A percentile compares a stretch with the other conserved stretches of the same genome.
Conservation (phyloP, 2,888 invertebrate species). For the Prosopocoilus inquinatus region DNA sequence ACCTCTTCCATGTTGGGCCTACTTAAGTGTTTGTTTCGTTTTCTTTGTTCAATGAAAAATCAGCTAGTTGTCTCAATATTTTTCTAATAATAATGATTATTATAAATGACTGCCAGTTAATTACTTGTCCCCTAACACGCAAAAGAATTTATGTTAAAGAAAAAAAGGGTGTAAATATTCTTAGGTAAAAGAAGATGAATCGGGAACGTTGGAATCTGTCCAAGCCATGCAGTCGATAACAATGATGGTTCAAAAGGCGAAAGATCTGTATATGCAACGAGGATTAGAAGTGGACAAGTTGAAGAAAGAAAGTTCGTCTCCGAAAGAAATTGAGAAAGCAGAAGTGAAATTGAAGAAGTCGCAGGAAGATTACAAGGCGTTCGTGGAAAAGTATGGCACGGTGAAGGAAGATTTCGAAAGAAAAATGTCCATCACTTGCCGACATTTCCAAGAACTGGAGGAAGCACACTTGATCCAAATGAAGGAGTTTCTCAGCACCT, state of each 20-base stretch:
- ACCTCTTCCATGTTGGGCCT: too few species aligned
- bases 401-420: slow-evolving; percentile 93
- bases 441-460: slow-evolving; percentile 94
- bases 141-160: not conserved
- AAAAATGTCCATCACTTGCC: slow-evolving; percentile 91
- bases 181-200: slow-evolving; percentile 90
- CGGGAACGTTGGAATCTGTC: slow-evolving; percentile 86
- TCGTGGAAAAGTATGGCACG: slow-evolving; percentile 89
- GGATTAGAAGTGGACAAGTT: slow-evolving; percentile 86
- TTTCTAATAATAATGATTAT: too few species aligned
- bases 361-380: slow-evolving; percentile 89
- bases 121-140: too few species aligned
- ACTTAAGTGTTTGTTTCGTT: too few species aligned
- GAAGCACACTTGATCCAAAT: slow-evolving; percentile 90
- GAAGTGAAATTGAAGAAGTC: slow-evolving; percentile 90
- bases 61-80: too few species aligned
- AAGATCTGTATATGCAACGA: slow-evolving; percentile 86
- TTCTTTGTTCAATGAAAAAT: too few species aligned
- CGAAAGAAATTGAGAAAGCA: slow-evolving; percentile 91
- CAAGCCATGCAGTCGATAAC: slow-evolving; percentile 87
- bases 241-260: slow-evolving; percentile 83
- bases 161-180: not conserved
- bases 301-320: slow-evolving; percentile 83
- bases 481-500: slow-evolving; percentile 91
- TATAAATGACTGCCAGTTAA: too few species aligned